Evolutionary conservation across 2,797 vertebrate species (phyloP).

Genomic region (Chelidonichthys spinosus): DNA sequence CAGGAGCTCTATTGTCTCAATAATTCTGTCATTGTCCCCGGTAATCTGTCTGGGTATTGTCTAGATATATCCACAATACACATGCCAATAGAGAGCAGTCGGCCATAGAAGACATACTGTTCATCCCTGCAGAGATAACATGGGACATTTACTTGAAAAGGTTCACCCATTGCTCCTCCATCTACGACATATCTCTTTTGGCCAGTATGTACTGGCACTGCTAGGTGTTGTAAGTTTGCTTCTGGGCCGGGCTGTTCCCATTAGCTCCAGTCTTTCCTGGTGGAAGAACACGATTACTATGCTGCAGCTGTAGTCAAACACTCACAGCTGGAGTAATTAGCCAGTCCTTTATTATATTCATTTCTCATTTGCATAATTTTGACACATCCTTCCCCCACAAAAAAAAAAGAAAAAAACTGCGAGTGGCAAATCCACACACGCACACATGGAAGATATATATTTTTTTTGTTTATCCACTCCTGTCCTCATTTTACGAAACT

Average conservation of each 20-base stretch:
- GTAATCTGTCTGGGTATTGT: conserved; percentile 70
- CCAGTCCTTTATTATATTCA: conserved; percentile 54
- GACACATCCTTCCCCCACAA: conserved; percentile 52
- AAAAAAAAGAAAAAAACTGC: conserved; percentile 1
- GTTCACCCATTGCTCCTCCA: conserved; percentile 28
- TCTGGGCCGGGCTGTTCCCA: not conserved
- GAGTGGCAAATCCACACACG: conserved; percentile 20
- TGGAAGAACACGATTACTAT: conserved; percentile 31
- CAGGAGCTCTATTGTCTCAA: conserved; percentile 60
- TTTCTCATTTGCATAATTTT: conserved; percentile 62
- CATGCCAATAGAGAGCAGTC: conserved; percentile 45
- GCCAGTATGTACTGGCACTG: not conserved
- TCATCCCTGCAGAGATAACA: conserved; percentile 31
- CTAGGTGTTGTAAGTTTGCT: not conserved
- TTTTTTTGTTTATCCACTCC: conserved; percentile 54
- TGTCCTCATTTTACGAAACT: conserved; percentile 59
- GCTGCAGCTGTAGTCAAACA: conserved; percentile 48
- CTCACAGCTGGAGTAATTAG: conserved; percentile 62
- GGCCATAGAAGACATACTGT: conserved; percentile 30
- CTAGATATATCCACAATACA: conserved; percentile 56
- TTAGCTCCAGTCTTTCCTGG: conserved; percentile 5
- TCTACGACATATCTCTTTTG: not conserved
- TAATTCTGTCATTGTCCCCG: conserved; percentile 65
- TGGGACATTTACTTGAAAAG: conserved; percentile 21
- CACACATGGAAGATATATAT: conserved; percentile 9